Evolutionary conservation across 2,113 vertebrate species (phyloP).

Genomic region (Aegotheles bennettii): DNA sequence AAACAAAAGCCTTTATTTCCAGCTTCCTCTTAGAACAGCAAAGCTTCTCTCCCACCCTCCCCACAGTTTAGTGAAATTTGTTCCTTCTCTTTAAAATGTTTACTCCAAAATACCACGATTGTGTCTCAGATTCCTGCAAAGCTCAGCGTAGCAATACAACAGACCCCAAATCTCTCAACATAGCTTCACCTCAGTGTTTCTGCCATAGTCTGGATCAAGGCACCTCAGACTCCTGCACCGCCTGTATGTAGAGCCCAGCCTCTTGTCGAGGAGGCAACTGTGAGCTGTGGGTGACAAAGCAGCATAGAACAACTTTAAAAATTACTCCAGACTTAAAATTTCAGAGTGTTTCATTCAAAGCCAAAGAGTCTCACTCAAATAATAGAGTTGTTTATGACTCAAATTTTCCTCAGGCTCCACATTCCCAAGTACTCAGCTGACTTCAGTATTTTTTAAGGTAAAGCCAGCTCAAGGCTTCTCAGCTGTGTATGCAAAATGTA

Average conservation of each 20-base stretch:
- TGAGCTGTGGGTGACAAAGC: neutral
- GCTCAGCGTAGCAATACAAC: neutral
- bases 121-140: neutral
- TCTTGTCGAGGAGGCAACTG: neutral
- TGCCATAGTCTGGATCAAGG: neutral
- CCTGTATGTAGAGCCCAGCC: fast-evolving
- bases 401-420: neutral
- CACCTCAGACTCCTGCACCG: neutral
- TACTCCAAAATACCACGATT: conserved; percentile 1
- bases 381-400: neutral
- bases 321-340: neutral
- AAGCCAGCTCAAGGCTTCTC: neutral
- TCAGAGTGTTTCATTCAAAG: neutral
- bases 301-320: neutral
- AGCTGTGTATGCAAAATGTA: neutral
- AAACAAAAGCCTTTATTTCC: conserved; percentile 39
- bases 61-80: neutral
- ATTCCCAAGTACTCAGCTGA: neutral
- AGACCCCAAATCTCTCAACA: neutral
- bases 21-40: conserved; percentile 3
- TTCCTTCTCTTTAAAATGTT: conserved; percentile 1
- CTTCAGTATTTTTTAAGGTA: neutral
- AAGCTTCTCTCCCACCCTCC: neutral
- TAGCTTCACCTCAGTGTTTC: neutral
- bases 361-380: neutral